Evolutionary conservation across 2,888 invertebrate species (phyloP), one percentile per base, ranked within the genome.

Genomic region (Myathropa florea): DNA sequence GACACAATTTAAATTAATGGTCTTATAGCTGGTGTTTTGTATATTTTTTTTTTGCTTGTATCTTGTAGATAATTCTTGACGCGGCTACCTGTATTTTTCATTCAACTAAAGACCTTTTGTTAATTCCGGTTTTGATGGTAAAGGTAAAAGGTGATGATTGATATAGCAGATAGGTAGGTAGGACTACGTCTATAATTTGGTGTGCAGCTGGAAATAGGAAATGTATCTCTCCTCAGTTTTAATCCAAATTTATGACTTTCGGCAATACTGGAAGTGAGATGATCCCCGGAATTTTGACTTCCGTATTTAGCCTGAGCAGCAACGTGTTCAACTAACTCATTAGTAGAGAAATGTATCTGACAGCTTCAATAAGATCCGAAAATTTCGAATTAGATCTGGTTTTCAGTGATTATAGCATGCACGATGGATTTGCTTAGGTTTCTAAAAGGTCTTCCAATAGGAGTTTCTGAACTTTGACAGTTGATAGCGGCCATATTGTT

Each of bases 1-100:
- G 86, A 86, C 86, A 86, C 83, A 83, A 86, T 86, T 86, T 83
- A 86, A 70, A 86, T 86, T 86, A 79, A 86, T 86, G 71, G 67
- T 85, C 23, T 33, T 71, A 18, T 28, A 63, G 26, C 24, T 39
- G 72, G 67, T 73, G 70, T 82, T 68, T 28, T 55, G 39, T 46
- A 36, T 26, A 1, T 64, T 75, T 33, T 70, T 30, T 55, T 72
- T 67, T 75, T 57, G 1, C 3, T 67, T 46, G 21, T 30, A 33
- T 59, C 63, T 60, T 46, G 30, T 10, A 59, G 26, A 30, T 53
- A 30, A 28, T 46, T 59, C 55, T 46, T 61, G 21, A 4, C 33
- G 23, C 30, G 55, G 60, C 63, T 75, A 70, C 61, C 64, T 81
- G 59, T 83, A 4, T 64, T 33, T 39, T 60, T 57, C 39, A 26